phyloP scores from a whole-genome alignment of 1,140 invertebrate genomes.

The Trissolcus basalis region DNA sequence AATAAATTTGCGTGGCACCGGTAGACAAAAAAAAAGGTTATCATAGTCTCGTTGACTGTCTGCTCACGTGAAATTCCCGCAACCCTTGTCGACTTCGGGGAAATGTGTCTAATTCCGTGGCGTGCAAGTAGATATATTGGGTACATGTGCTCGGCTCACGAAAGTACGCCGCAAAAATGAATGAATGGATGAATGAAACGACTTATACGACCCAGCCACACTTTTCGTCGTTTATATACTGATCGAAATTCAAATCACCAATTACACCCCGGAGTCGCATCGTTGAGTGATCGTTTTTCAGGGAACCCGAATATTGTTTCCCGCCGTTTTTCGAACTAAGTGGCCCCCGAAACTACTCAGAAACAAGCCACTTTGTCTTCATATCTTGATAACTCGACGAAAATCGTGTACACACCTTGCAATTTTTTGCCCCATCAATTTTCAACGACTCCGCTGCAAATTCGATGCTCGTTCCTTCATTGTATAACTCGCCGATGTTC shows the following conservation, averaged over 20 bases:
- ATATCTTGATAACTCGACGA: too few relatives aligned
- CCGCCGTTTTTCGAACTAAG: too few relatives aligned
- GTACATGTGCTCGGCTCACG: conserved; percentile 44
- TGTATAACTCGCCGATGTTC: too few relatives aligned
- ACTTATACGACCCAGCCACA: conserved; percentile 18
- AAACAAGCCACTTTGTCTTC: too few relatives aligned
- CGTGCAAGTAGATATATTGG: conserved; percentile 42
- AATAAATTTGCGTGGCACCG: conserved; percentile 51
- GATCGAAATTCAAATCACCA: conserved; percentile 37
- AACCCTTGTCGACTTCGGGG: conserved; percentile 47
- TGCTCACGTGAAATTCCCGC: conserved; percentile 51
- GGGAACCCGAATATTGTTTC: too few relatives aligned
- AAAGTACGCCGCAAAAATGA: conserved; percentile 52
- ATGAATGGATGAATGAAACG: conserved; percentile 52
- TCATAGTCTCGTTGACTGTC: conserved; percentile 53
- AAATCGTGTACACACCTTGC: too few relatives aligned
- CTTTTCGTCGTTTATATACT: conserved; percentile 29
- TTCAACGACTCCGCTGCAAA: too few relatives aligned
- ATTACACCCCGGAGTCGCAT: conserved; percentile 6
- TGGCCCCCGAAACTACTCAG: too few relatives aligned
- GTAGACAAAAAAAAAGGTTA: conserved; percentile 51
- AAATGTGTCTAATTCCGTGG: conserved; percentile 55
- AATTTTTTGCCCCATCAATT: too few relatives aligned
- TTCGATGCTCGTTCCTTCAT: too few relatives aligned
- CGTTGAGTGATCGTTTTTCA: background rate